Conservation (phyloP, 1,140 invertebrate species). For the Maniola jurtina region DNA sequence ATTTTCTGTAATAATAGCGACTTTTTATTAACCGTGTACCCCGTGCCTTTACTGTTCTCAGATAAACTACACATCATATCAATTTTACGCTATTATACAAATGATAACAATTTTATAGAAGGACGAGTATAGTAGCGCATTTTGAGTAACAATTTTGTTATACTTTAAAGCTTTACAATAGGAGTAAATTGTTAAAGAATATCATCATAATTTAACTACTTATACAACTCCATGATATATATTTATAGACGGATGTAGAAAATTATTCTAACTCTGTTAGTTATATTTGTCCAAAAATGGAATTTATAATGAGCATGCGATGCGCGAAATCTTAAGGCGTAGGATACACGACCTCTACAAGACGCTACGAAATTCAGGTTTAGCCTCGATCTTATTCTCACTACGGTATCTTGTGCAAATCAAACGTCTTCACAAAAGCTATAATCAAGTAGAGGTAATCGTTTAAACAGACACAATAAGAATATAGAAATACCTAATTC, state of each 20-base stretch:
- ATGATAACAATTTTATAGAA: constrained; percentile 9
- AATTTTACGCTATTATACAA: background rate
- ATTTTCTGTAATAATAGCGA: constrained; percentile 7
- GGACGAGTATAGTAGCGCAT: constrained; percentile 6
- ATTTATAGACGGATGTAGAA: background rate
- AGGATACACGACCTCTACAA: constrained; percentile 15
- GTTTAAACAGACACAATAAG: constrained; percentile 75
- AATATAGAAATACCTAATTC: constrained; percentile 73
- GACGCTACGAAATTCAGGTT: constrained; percentile 45
- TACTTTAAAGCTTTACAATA: constrained; percentile 2
- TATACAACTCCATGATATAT: background rate
- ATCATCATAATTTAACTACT: background rate
- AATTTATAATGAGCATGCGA: background rate
- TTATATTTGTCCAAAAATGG: background rate
- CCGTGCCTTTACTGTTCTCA: background rate
- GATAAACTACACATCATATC: background rate
- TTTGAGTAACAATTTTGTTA: background rate
- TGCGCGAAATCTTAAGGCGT: background rate
- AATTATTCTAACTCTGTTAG: background rate
- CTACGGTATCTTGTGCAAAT: constrained; percentile 76
- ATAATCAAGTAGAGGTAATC: constrained; percentile 73
- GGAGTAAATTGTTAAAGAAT: background rate
- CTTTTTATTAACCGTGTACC: constrained; percentile 19
- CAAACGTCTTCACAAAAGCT: constrained; percentile 74
- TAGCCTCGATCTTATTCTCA: constrained; percentile 60